Evolutionary conservation across 2,797 vertebrate genomes (phyloP), one percentile per base, ranked within the genome.

Genomic region (Fringilla coelebs): DNA sequence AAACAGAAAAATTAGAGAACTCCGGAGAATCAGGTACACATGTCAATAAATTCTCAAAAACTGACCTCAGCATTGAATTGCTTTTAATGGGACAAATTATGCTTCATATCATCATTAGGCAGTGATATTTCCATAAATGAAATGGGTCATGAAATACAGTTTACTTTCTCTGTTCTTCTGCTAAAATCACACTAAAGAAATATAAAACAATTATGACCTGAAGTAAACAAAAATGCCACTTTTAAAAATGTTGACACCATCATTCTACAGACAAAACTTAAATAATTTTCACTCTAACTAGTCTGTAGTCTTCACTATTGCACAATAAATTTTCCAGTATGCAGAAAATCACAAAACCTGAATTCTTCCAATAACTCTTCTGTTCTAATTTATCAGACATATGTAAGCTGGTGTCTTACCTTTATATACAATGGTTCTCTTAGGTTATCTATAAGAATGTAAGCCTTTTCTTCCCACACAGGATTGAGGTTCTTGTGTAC

Each of bases 401-500:
- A 87, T 25, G 19, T 29, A 76, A 89, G 45, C 7, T 17, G 58
- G 26, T 14, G 19, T n/a, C 96, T 98, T 97, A 99, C 99, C 99
- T 99, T 99, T 94, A 99, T 97, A 76, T 99, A 99, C 10, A 99
- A 85, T 0, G 99, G 98, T 29, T 99, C 99, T 95, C 96, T 98
- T 77, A 98, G 96, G 74, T 98, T 98, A 67, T 99, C 99, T 94
- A 98, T 97, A 75, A 99, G 96, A 91, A 99, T 94, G 32, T 83
- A 98, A 51, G 98, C 92, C 95, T 98, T 98, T 97, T 99, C 99
- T 11, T 99, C 99, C 99, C 99, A 99, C 48, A 99, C 98, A 25
- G 99, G 99, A 93, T 99, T 99, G 75, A 99, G 99, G 95, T 99
- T 99, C 97, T 99, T 99, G 85, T 99, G 98, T 97, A 99, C 98